phyloP scores from a whole-genome alignment of 2,888 invertebrate genomes.

The Dynastes grantii region DNA sequence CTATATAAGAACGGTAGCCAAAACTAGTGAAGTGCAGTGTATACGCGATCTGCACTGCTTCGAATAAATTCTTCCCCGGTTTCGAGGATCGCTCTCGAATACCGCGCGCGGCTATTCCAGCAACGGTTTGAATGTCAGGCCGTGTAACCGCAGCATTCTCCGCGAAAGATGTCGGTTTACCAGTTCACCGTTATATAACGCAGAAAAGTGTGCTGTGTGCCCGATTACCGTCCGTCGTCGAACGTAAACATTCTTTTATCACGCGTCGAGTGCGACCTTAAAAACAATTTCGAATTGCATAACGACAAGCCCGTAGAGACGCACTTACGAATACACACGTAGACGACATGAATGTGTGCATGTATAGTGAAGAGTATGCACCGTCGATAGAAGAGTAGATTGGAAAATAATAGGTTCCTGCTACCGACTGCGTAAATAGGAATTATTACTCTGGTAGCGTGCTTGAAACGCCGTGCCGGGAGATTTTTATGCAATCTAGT shows the following conservation, averaged over 20 bases:
- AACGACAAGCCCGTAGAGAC: conserved; percentile 8
- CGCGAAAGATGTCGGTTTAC: conserved; percentile 13
- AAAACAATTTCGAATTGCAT: conserved; percentile 35
- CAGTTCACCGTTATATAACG: conserved; percentile 39
- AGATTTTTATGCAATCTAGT: conserved; percentile 16
- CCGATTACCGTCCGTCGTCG: conserved; percentile 18
- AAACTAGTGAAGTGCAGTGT: too few species aligned
- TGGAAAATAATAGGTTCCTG: too few species aligned
- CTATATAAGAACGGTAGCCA: too few species aligned
- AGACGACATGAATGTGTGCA: too few species aligned
- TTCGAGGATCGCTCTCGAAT: too few species aligned
- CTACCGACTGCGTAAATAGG: not conserved
- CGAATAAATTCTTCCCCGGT: too few species aligned
- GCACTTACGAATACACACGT: conserved; percentile 5
- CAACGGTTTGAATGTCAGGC: conserved; percentile 6
- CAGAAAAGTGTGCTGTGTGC: conserved; percentile 41
- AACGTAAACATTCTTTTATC: conserved; percentile 42
- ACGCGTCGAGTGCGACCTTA: conserved; percentile 36
- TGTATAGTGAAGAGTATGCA: not conserved
- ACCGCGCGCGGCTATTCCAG: too few species aligned
- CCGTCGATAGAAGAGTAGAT: too few species aligned
- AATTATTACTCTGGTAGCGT: not conserved
- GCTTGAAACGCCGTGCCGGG: not conserved
- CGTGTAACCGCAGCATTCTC: conserved; percentile 5
- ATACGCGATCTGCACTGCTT: too few species aligned